Percentiles rank a stretch among this genome's conserved stretches.
These are phyloP conservation scores for Ctena decussata DNA, from an alignment of 2,888 invertebrate genomes.

Conservation along the genomic window DNA sequence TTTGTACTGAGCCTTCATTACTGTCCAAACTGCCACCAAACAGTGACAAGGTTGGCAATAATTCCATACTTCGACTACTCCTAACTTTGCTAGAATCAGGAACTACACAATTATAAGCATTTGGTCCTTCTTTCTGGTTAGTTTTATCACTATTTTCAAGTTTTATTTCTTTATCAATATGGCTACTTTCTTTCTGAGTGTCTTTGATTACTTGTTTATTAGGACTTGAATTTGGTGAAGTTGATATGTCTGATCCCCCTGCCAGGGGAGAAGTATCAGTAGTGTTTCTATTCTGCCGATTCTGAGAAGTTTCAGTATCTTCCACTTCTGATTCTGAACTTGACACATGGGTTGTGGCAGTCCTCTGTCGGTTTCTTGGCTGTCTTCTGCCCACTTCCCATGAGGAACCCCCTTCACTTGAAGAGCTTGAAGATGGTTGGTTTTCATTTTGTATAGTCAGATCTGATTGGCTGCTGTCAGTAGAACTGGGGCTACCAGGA, in stretches of 20 bases:
- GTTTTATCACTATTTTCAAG: neutral
- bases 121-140: neutral
- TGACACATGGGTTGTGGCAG: constrained; percentile 31
- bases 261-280: neutral
- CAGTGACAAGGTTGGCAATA: neutral
- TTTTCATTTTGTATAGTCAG: neutral
- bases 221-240: neutral
- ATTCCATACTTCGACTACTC: neutral
- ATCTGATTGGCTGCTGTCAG: constrained; percentile 52
- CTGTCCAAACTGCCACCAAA: neutral
- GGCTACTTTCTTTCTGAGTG: neutral
- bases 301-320: neutral
- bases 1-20: neutral
- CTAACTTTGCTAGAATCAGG: neutral
- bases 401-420: constrained; percentile 45
- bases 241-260: neutral
- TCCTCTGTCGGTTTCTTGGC: constrained; percentile 17
- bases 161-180: neutral
- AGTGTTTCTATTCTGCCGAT: neutral
- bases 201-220: neutral
- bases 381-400: constrained; percentile 48
- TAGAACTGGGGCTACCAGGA: constrained; percentile 61
- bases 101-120: neutral
- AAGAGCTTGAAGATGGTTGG: constrained; percentile 39
- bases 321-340: constrained; percentile 44